Evolutionary conservation across 2,888 invertebrate species (phyloP), one percentile per base, ranked within the genome.

Genomic region (Aleiodes testaceus): DNA sequence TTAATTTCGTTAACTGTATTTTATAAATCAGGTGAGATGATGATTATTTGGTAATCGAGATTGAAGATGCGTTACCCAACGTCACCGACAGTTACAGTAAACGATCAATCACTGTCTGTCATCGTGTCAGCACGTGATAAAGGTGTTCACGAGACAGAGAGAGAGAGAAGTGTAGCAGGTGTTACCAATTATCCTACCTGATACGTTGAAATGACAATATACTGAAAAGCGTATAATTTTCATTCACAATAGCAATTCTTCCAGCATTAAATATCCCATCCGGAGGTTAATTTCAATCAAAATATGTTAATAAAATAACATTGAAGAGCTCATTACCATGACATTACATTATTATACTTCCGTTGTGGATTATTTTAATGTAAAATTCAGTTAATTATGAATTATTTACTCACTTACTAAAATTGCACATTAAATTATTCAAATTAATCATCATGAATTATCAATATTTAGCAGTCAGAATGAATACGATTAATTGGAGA

Each of bases 161-260:
- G 26, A 26, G 71, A 50, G 66, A 55, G 72, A 73, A 69, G 66
- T 72, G 63, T 75, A 78, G 75, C 79, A 79, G 79, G 78, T 79
- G 79, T 74, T 72, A 65, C 72, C 44, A 68, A 72, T 20, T 73
- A 74, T 78, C 76, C 42, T 77, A 76, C 76, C 78, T 77, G 36
- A 75, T 76, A 72, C 72, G 66, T 44, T 71, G 67, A 74, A 75
- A 75, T 71, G 72, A 74, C 68, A 49, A 68, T 36, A 36, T 42
- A 42, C 36, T 18, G 55, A 42, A 26, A 26, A 36, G 42, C 16
- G 36, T 26, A 16, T 59, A 26, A 36, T 59, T 14, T 42, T 6
- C 7, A 36, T 36, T 36, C 59, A 30, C 14, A 36, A 42, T 42
- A 30, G 7, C n/a, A n/a, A n/a, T 12, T 26, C 59, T 18, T 42